Conservation (phyloP, 1,140 invertebrate genomes). For the Eupeodes corollae region DNA sequence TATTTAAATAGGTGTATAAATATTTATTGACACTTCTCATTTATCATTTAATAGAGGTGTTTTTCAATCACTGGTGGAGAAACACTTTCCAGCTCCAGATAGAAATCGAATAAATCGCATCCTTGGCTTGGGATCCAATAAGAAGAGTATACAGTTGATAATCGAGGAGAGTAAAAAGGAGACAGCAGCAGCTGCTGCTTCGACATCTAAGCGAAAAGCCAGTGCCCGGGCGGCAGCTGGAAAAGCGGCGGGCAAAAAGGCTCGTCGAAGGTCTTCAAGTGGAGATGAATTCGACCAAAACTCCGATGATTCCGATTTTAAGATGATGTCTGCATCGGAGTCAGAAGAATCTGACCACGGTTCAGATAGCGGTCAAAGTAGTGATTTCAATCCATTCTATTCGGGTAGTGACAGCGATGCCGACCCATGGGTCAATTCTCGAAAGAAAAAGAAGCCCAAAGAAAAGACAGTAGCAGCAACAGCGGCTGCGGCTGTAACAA, state of each 20-base stretch:
- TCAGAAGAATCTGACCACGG: slow-evolving; percentile 38
- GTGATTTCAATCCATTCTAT: slow-evolving; percentile 83
- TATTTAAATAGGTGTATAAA: not conserved
- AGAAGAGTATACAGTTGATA: no score
- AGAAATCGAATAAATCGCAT: slow-evolving; percentile 71
- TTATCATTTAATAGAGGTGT: slow-evolving; percentile 57
- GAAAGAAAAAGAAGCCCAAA: slow-evolving; percentile 56
- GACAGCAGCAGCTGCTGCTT: not conserved
- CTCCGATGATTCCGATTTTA: slow-evolving; percentile 15
- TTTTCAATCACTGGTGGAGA: slow-evolving; percentile 88
- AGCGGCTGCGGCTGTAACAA: slow-evolving; percentile 29
- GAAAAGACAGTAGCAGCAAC: slow-evolving; percentile 28
- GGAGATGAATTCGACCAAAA: slow-evolving; percentile 18
- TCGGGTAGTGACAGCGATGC: slow-evolving; percentile 70
- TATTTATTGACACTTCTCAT: not conserved
- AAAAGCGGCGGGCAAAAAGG: slow-evolving; percentile 6
- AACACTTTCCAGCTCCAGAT: slow-evolving; percentile 93
- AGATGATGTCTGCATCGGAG: slow-evolving; percentile 27
- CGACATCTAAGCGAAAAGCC: not conserved
- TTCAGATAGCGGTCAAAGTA: slow-evolving; percentile 46
- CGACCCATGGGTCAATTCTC: slow-evolving; percentile 72
- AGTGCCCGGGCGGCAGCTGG: slow-evolving; percentile 7
- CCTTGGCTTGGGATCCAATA: slow-evolving; percentile 55
- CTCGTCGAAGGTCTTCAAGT: slow-evolving; percentile 3
- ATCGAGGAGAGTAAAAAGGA: no score